Evolutionary conservation across 2,797 vertebrate genomes (phyloP).

Genomic region (Argyrosomus regius): DNA sequence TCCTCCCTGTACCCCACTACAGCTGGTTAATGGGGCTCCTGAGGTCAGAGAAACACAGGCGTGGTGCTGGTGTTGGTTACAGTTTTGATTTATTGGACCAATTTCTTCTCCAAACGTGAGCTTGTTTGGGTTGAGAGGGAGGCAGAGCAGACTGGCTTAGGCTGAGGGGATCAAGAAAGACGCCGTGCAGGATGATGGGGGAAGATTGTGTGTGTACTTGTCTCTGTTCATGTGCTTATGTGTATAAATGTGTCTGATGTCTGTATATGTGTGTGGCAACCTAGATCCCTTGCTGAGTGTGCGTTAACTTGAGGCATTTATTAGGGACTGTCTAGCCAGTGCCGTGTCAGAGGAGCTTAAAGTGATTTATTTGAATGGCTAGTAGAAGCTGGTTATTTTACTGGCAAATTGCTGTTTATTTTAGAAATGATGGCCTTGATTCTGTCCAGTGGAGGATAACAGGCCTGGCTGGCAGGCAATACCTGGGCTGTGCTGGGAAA

Average conservation of each 20-base stretch:
- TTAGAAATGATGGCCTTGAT: conserved; percentile 72
- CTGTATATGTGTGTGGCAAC: conserved; percentile 64
- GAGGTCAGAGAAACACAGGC: conserved; percentile 70
- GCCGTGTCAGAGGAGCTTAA: conserved; percentile 64
- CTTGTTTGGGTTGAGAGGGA: conserved; percentile 76
- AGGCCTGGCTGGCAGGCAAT: conserved; percentile 34
- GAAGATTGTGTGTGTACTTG: conserved; percentile 53
- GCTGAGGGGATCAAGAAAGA: conserved; percentile 74
- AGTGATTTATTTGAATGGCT: conserved; percentile 72
- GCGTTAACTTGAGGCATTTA: conserved; percentile 70
- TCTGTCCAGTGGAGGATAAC: conserved; percentile 63
- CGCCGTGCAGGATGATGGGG: conserved; percentile 70
- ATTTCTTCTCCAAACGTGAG: conserved; percentile 75
- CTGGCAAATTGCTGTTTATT: conserved; percentile 76
- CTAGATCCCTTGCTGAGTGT: conserved; percentile 61
- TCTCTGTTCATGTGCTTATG: conserved; percentile 57
- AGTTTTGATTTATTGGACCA: conserved; percentile 80
- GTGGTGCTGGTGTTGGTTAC: conserved; percentile 73
- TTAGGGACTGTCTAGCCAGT: conserved; percentile 72
- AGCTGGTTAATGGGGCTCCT: conserved; percentile 67
- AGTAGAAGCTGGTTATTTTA: conserved; percentile 74
- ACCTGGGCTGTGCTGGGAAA: conserved; percentile 40
- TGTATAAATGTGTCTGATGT: conserved; percentile 66
- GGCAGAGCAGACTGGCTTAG: conserved; percentile 72
- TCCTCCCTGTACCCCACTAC: conserved; percentile 62